Conservation (phyloP, 2,113 vertebrate genomes). For the Megaceryle torquata region DNA sequence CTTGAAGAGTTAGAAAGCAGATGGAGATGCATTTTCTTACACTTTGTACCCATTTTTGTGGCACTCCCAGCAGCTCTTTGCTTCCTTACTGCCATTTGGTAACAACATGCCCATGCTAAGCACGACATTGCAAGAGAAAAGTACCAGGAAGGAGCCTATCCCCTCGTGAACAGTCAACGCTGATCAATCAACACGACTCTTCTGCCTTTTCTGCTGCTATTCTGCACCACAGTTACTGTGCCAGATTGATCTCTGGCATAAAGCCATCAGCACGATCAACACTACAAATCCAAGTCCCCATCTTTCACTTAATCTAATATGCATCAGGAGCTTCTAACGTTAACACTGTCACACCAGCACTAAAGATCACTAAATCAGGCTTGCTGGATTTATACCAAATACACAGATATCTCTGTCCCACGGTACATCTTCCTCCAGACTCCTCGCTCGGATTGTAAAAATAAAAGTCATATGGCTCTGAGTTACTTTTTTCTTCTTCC, state of each 20-base stretch:
- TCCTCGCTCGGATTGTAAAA: not conserved
- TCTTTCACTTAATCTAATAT: not conserved
- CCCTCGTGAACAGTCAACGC: not conserved
- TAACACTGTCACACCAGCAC: not conserved
- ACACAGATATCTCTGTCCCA: not conserved
- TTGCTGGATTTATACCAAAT: not conserved
- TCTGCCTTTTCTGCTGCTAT: not conserved
- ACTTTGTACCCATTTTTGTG: not conserved
- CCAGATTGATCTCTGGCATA: not conserved
- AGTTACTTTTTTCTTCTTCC: not conserved
- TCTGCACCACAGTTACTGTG: not conserved
- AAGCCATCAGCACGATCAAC: not conserved
- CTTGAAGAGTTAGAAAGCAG: not conserved
- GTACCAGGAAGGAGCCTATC: not conserved
- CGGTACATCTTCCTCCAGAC: not conserved
- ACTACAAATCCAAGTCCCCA: accelerated
- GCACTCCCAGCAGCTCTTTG: not conserved
- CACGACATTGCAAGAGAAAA: not conserved
- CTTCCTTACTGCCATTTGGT: not conserved
- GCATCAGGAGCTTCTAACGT: not conserved
- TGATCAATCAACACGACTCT: not conserved
- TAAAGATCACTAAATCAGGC: not conserved
- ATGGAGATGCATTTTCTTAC: not conserved
- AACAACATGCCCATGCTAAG: not conserved
- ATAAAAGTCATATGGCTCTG: not conserved